Base-by-base conservation (phyloP, 2,797 vertebrate genomes). In the Neosilurus hyrtlii region DNA sequence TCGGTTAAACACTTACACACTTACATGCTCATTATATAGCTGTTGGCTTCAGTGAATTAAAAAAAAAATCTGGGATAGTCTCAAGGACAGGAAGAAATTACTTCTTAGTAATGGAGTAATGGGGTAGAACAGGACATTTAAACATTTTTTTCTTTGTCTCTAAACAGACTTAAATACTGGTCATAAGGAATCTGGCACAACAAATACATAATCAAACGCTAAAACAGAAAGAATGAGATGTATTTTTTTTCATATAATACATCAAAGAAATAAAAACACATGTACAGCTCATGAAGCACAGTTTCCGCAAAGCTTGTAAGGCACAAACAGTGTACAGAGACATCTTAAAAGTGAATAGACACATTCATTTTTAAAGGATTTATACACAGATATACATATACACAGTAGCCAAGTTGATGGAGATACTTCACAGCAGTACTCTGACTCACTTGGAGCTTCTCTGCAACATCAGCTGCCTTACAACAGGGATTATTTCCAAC, bases 1-100 rank as follows among this genome's bases (percentile, higher is more conserved):
- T 89, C 73, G 35, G 9, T 75, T 56, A 11, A 35, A 74, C 71
- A 85, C 86, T 88, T 88, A 90, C 63, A 70, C 89, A 91, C 91
- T 89, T 88, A 90, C 92, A 79, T 73, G 82, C 81, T 85, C 37
- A 26, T 85, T 30, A 26, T 74, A 15, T 52, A 37, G 68, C 68
- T 83, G n/a, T 57, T 18, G 11, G 30, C 16, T 66, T 84, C 51
- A 67, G 59, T 72, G 63, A 71, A 63, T 71, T 73, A 20, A 74
- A 22, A 61, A 75, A 80, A 78, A 83, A 68, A 62, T 16, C 56
- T 63, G 26, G 70, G 59, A 61, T 59, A 85, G 70, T 77, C 20
- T 82, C 8, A 76, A 22, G 51, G 54, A 74, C 35, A 87, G 65
- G 18, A 56, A 57, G 9, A 9, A 72, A 59, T 61, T 8, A 52